phyloP scores from a whole-genome alignment of 2,797 vertebrate species.

The Threskiornis aethiopicus region DNA sequence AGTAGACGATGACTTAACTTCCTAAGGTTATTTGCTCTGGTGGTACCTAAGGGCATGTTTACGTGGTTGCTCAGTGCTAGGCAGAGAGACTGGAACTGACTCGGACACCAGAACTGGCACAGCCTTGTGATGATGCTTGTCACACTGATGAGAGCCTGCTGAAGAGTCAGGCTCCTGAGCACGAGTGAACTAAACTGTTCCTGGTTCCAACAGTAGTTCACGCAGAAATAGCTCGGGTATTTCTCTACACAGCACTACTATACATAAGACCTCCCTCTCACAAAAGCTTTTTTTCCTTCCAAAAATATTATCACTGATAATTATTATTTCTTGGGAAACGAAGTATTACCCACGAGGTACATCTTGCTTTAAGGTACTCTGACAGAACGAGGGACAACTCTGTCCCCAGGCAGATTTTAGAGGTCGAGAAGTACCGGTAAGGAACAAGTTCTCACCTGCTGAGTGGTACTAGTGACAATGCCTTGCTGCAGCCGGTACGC shows the following conservation, averaged over 20 bases:
- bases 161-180: neutral
- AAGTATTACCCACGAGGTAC: rapidly evolving
- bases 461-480: slow-evolving; percentile 96
- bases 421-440: neutral
- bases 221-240: neutral
- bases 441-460: slow-evolving; percentile 80
- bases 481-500: slow-evolving; percentile 96
- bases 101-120: neutral
- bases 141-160: neutral
- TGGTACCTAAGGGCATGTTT: neutral
- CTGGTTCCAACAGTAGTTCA: neutral
- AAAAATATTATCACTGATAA: neutral
- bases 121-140: neutral
- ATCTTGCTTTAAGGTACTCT: neutral
- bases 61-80: neutral
- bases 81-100: neutral
- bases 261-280: neutral
- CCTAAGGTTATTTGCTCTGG: neutral
- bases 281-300: neutral
- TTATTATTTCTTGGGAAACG: neutral
- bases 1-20: neutral
- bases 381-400: neutral
- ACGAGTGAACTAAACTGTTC: neutral
- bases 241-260: neutral
- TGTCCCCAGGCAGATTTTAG: neutral